Evolutionary conservation across 2,888 invertebrate genomes (phyloP).

Genomic region (Fragum fragum): DNA sequence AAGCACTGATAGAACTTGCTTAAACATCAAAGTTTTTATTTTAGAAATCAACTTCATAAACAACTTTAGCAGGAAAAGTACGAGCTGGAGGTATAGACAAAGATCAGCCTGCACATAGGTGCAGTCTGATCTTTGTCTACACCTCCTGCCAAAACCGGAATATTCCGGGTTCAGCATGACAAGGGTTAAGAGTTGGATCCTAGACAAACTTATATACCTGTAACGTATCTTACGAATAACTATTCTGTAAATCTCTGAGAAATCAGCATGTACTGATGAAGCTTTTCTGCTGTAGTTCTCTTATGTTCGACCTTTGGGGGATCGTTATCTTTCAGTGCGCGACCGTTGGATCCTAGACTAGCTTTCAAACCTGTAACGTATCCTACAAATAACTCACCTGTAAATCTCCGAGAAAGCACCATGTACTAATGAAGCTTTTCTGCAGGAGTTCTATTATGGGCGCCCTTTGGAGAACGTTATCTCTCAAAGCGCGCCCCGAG

Average conservation of each 20-base stretch:
- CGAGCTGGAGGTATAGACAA: too few relatives aligned
- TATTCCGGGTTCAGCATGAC: too few relatives aligned
- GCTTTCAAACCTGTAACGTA: constrained; percentile 19
- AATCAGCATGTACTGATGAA: constrained; percentile 87
- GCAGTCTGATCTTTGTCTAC: too few relatives aligned
- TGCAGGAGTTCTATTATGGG: constrained; percentile 83
- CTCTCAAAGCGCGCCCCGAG: constrained; percentile 87
- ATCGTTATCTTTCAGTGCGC: constrained; percentile 86
- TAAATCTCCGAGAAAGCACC: constrained; percentile 86
- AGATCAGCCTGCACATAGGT: too few relatives aligned
- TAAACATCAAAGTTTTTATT: too few relatives aligned
- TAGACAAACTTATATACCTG: too few relatives aligned
- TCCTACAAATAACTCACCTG: constrained; percentile 79
- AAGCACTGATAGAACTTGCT: too few relatives aligned
- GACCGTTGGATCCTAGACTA: constrained; percentile 81
- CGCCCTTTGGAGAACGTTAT: constrained; percentile 86
- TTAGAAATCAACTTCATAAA: too few relatives aligned
- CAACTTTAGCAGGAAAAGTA: too few relatives aligned
- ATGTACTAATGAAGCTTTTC: constrained; percentile 85
- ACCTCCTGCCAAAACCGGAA: too few relatives aligned
- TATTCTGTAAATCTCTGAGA: constrained; percentile 86
- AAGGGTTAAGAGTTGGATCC: too few relatives aligned
- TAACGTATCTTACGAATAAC: too few relatives aligned
- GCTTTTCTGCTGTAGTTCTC: constrained; percentile 81
- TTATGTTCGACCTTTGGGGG: constrained; percentile 86